A percentile compares a stretch with the other conserved stretches of the same genome.
Evolutionary conservation across 2,797 vertebrate genomes (phyloP).

Genomic region (Chaetophractus vellerosus): DNA sequence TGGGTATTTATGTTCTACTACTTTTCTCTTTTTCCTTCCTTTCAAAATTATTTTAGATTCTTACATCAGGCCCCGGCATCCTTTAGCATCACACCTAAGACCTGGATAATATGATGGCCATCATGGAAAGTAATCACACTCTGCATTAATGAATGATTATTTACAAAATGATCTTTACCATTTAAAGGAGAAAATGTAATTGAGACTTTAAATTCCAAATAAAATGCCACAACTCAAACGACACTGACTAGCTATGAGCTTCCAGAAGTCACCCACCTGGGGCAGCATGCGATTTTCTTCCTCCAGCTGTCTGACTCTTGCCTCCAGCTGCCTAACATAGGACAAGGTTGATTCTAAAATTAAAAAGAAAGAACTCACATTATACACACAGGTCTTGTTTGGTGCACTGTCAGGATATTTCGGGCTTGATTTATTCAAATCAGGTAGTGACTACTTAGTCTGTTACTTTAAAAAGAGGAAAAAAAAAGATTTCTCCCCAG

Average conservation of each 20-base stretch:
- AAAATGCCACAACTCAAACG: slow-evolving; percentile 69
- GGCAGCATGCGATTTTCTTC: slow-evolving; percentile 93
- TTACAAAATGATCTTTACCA: slow-evolving; percentile 75
- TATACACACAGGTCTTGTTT: slow-evolving; percentile 89
- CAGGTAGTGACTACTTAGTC: slow-evolving; percentile 49
- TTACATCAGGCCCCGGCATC: slow-evolving; percentile 41
- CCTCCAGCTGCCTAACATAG: slow-evolving; percentile 94
- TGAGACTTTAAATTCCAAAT: slow-evolving; percentile 76
- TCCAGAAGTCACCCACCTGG: slow-evolving; percentile 92
- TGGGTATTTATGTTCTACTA: not conserved
- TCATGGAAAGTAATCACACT: slow-evolving; percentile 71
- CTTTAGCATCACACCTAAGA: slow-evolving; percentile 34
- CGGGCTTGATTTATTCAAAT: slow-evolving; percentile 72
- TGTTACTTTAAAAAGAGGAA: slow-evolving; percentile 24
- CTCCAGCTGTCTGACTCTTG: slow-evolving; percentile 93
- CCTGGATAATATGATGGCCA: slow-evolving; percentile 48
- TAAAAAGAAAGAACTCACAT: slow-evolving; percentile 90
- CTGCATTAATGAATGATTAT: slow-evolving; percentile 70
- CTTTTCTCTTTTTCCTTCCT: slow-evolving; percentile 14
- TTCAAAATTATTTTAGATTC: slow-evolving; percentile 12
- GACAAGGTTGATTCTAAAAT: slow-evolving; percentile 93
- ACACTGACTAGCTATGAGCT: slow-evolving; percentile 87
- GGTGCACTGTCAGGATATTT: slow-evolving; percentile 76
- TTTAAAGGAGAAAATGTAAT: slow-evolving; percentile 65
- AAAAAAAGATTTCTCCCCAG: slow-evolving; percentile 1